Evolutionary conservation across 1,140 invertebrate genomes (phyloP), one percentile per base, ranked within the genome.

Genomic region (Hermetia illucens): DNA sequence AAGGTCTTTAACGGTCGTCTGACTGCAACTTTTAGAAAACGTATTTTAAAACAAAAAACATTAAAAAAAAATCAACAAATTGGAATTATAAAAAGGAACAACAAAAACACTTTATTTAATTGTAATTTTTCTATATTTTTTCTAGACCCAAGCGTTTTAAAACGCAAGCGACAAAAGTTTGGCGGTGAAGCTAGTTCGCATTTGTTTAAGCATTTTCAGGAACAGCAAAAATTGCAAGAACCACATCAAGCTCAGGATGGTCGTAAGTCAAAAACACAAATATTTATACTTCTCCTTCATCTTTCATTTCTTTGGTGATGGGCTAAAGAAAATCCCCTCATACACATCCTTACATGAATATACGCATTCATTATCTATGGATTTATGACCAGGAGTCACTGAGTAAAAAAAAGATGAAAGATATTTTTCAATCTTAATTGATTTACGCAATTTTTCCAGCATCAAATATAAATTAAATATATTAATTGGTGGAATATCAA

Each of bases 81-180:
- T 30, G 21, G 35, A 35, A 36, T 31, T 33, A 39, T 31, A 47
- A 40, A 40, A 47, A 44, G 40, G 43, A 41, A 40, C 41, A 45
- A 52, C 62, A 61, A 57, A 62, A 31, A 52, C 40, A 44, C 49
- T 48, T 59, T 50, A 45, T 50, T 59, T 63, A 46, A 43, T 47
- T 46, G 44, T 58, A 58, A 43, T 40, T 46, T 44, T 45, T 39
- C 49, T 47, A 50, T 43, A 49, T 41, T 49, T 47, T 53, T 58
- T 61, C 44, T 60, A 61, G 65, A 66, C 56, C 61, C 60, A 50
- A 58, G 51, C 47, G 55, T 57, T 44, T 61, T 69, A 57, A 69
- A 66, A 60, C 58, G 69, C 55, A 74, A 72, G 57, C 63, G 68
- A 59, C 65, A 71, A 63, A 74, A 70, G 59, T 64, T 63, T 66